phyloP scores from a whole-genome alignment of 2,113 vertebrate genomes.

The Varanus salvator region DNA sequence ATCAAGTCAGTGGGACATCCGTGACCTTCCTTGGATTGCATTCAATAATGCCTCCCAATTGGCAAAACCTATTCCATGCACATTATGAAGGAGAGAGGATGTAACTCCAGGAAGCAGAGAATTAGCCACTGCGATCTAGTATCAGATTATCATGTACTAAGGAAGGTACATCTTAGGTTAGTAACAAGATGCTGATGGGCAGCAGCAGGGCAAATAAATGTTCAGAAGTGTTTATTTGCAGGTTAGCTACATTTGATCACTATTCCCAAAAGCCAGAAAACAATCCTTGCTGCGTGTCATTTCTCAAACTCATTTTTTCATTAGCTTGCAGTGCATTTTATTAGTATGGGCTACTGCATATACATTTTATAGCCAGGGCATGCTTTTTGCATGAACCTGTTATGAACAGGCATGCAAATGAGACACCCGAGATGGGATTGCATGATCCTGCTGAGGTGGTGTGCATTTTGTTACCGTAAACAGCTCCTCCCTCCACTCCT shows the following conservation, averaged over 20 bases:
- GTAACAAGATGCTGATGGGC: background rate
- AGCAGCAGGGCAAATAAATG: constrained; percentile 13
- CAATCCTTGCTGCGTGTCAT: background rate
- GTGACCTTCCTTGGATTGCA: background rate
- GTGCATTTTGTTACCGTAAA: too few species aligned
- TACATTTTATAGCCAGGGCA: background rate
- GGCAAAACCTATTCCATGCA: too few species aligned
- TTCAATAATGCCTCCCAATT: background rate
- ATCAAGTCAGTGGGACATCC: background rate
- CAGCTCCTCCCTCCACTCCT: background rate
- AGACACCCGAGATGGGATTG: too few species aligned
- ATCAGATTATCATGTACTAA: background rate
- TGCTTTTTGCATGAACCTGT: background rate
- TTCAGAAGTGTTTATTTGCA: constrained; percentile 19
- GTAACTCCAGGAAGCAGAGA: background rate
- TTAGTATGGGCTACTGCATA: background rate
- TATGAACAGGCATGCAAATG: background rate
- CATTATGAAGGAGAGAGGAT: background rate
- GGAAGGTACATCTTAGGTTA: background rate
- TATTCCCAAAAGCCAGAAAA: background rate
- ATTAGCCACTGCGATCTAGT: background rate
- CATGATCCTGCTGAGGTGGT: background rate
- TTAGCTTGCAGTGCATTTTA: background rate
- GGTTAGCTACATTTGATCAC: constrained; percentile 12
- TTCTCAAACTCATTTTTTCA: background rate